Evolutionary conservation across 2,888 invertebrate species (phyloP).

Genomic region (Abscondita cerata): DNA sequence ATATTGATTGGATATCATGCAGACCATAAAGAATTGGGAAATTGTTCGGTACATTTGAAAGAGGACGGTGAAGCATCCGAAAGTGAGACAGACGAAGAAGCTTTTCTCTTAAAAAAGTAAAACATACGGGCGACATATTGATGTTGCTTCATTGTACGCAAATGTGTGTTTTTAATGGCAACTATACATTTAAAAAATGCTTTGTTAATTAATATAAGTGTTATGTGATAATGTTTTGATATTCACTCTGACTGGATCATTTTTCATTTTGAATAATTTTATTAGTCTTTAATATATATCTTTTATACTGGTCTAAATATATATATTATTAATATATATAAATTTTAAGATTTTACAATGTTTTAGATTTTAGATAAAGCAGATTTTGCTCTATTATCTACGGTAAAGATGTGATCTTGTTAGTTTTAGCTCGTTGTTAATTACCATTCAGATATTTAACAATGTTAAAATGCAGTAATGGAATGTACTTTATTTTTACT

Average conservation of each 20-base stretch:
- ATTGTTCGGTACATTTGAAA: slow-evolving; percentile 67
- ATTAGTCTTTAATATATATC: not conserved
- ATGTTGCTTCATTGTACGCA: slow-evolving; percentile 10
- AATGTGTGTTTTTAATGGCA: too few species aligned
- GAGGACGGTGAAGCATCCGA: slow-evolving; percentile 66
- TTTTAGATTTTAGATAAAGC: slow-evolving; percentile 25
- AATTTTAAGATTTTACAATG: slow-evolving; percentile 1
- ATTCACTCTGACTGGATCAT: slow-evolving; percentile 13
- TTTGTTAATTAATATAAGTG: slow-evolving; percentile 13
- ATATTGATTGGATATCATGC: slow-evolving; percentile 55
- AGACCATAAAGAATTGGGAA: slow-evolving; percentile 64
- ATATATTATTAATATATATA: not conserved
- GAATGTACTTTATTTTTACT: slow-evolving; percentile 56
- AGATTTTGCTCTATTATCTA: slow-evolving; percentile 1
- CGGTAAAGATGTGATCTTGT: slow-evolving; percentile 38
- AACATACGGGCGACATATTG: slow-evolving; percentile 57
- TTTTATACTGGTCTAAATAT: slow-evolving; percentile 1
- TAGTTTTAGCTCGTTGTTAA: slow-evolving; percentile 40
- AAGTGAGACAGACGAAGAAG: slow-evolving; percentile 72
- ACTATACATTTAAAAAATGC: too few species aligned
- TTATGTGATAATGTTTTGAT: slow-evolving; percentile 18
- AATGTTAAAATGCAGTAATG: slow-evolving; percentile 50
- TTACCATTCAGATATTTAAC: slow-evolving; percentile 54
- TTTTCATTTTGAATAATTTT: not conserved
- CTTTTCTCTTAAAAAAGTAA: too few species aligned